Base-by-base conservation (phyloP, 2,888 invertebrate genomes). In the Mechanitis messenoides region DNA sequence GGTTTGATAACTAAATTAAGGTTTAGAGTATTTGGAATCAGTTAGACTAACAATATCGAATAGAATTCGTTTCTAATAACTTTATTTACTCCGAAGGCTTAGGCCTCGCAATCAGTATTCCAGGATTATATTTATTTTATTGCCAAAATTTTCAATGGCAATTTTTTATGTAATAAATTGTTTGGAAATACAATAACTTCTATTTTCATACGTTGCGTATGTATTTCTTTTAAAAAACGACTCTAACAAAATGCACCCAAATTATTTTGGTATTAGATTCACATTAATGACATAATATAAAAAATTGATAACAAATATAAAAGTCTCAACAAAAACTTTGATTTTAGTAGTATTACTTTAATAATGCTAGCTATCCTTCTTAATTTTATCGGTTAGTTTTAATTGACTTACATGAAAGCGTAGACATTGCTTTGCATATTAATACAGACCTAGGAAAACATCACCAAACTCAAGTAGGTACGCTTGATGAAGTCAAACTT, bases 401-500 rank as follows among this genome's bases (percentile, higher is more conserved):
- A 50, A 50, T 50, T 50, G 50, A 47, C 54, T 55, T 60, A 47
- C 45, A 59, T 47, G 33, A 55, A 56, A 60, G 38, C 46, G 56
- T 59, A 62, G 62, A 62, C 53, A 62, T 59, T 59, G 59, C 58
- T 62, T 45, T 7, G 59, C 56, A 62, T 59, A 62, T 62, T 56
- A 59, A 59, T 59, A 59, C 53, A 7, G 42, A 53, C 56, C 55
- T 50, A 59, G 53, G 58, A 63, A 58, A 66, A 65, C 63, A 55
- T 60, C 59, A 47, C 63, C 65, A 62, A 66, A 62, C 65, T 64
- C 68, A 61, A 65, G 58, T 70, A 66, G 69, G 64, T 67, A 66
- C 62, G 65, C 59, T 75, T 67, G 74, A 69, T 73, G 79, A 78
- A 81, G 81, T 79, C 81, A 81, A 84, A 87, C 83, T 85, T 82